Percentiles rank a stretch among this genome's conserved stretches.
Conservation (phyloP, 2,113 vertebrate genomes). For the Martes martes region DNA sequence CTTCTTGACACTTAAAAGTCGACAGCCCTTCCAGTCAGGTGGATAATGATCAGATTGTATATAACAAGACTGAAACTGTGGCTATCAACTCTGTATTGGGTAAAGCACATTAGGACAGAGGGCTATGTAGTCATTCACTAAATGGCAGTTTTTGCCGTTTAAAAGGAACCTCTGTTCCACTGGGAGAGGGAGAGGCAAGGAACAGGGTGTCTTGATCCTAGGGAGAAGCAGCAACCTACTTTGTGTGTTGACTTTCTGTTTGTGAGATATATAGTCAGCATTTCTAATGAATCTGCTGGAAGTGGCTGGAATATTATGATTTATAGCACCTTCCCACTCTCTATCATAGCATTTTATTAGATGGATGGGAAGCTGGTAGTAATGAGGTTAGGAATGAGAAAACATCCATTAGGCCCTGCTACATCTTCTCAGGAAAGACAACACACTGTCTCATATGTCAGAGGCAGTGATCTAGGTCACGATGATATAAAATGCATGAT, state of each 20-base stretch:
- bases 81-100: constrained; percentile 8
- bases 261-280: constrained; percentile 86
- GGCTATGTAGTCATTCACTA: constrained; percentile 66
- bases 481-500: constrained; percentile 87
- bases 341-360: constrained; percentile 92
- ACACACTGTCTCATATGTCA: constrained; percentile 86
- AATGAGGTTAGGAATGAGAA: constrained; percentile 92
- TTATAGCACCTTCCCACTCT: constrained; percentile 86
- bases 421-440: constrained; percentile 87
- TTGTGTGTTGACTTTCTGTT: constrained; percentile 83
- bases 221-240: constrained; percentile 76
- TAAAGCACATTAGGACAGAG: constrained; percentile 64
- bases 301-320: constrained; percentile 89
- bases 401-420: constrained; percentile 89
- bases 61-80: neutral
- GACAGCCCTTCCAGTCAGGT: neutral
- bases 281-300: constrained; percentile 89
- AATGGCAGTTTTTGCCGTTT: constrained; percentile 70
- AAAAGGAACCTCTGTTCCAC: constrained; percentile 63
- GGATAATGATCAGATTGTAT: neutral
- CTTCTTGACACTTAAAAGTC: neutral
- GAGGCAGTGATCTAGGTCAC: constrained; percentile 88
- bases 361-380: constrained; percentile 91
- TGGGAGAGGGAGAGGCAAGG: neutral
- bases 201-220: constrained; percentile 48